Base-by-base conservation (phyloP, 2,888 invertebrate genomes). In the Oscheius myriophilus region DNA sequence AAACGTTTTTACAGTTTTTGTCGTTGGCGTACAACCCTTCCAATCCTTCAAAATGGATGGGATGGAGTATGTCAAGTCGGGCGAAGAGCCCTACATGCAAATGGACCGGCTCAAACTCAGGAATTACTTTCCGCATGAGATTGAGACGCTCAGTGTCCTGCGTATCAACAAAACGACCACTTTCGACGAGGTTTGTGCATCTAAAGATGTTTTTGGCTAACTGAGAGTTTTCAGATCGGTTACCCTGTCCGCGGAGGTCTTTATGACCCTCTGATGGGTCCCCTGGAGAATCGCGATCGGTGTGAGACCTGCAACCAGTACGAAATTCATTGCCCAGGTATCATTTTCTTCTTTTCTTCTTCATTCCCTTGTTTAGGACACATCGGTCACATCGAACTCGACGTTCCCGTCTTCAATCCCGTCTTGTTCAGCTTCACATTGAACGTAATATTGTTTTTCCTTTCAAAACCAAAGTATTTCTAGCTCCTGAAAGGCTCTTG, bases 311-410 rank as follows among this genome's bases (percentile, higher is more conserved):
- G 86, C 66, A 75, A 71, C 58, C 79, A 79, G 57, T 74, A 71
- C 63, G 76, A 75, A n/a, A 52, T 68, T 51, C 64, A 76, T 63
- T 80, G 80, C 65, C 80, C 80, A 23, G 77, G 54, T 64, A 52
- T 4, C 16, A 9, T 26, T 14, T 7, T 58, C 3, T 21, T 7
- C 57, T 90, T 21, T 87, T 90, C 53, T 9, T 57, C 33, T 67
- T 33, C 14, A 6, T 64, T 66, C 43, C 58, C 71, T 0, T n/a
- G n/a, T n/a, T n/a, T n/a, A n/a, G 98, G 98, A 0, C 98, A 98
- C 88, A 92, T 94, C 87, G 97, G 97, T 0, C 94, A 96, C 86
- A 95, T 98, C 73, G 92, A 93, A 77, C 89, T 98, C 0, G 93
- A 94, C 0, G 88, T 96, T 14, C 91, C 94, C 0, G 92, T 94